phyloP scores from a whole-genome alignment of 2,888 invertebrate genomes.

The Phaedon cochleariae region DNA sequence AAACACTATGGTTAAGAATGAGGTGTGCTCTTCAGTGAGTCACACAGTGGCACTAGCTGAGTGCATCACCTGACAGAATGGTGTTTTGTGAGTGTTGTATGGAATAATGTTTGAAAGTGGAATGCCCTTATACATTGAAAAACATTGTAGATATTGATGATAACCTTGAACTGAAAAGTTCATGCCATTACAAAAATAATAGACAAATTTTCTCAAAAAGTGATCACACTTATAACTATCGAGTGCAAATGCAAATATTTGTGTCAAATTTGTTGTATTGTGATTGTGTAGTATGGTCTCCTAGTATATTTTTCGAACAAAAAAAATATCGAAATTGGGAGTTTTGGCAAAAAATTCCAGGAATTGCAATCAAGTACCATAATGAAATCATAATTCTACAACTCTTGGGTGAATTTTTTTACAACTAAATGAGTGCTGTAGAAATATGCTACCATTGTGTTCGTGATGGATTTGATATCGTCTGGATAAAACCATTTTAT shows the following conservation, averaged over 20 bases:
- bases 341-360: conserved; percentile 19
- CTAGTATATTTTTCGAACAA: conserved; percentile 22
- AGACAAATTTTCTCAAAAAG: neutral
- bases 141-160: too few relatives aligned
- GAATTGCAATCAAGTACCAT: conserved; percentile 22
- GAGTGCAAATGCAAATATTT: conserved; percentile 35
- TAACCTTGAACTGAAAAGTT: conserved; percentile 2
- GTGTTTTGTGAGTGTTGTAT: conserved; percentile 29
- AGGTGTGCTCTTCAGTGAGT: conserved; percentile 20
- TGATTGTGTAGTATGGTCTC: conserved; percentile 33
- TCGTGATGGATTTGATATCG: conserved; percentile 82
- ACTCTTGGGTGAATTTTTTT: conserved; percentile 28
- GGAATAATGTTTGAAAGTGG: neutral
- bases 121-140: neutral
- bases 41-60: conserved; percentile 26
- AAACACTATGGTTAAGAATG: conserved; percentile 25
- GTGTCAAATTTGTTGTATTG: conserved; percentile 26
- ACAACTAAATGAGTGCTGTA: conserved; percentile 10
- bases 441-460: conserved; percentile 21
- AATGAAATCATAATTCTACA: conserved; percentile 30
- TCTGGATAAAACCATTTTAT: conserved; percentile 97
- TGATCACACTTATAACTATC: conserved; percentile 28
- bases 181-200: neutral
- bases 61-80: conserved; percentile 37
- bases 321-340: conserved; percentile 20